Evolutionary conservation across 2,113 vertebrate genomes (phyloP), one percentile per base, ranked within the genome.

Genomic region (Bubo blakistoni): DNA sequence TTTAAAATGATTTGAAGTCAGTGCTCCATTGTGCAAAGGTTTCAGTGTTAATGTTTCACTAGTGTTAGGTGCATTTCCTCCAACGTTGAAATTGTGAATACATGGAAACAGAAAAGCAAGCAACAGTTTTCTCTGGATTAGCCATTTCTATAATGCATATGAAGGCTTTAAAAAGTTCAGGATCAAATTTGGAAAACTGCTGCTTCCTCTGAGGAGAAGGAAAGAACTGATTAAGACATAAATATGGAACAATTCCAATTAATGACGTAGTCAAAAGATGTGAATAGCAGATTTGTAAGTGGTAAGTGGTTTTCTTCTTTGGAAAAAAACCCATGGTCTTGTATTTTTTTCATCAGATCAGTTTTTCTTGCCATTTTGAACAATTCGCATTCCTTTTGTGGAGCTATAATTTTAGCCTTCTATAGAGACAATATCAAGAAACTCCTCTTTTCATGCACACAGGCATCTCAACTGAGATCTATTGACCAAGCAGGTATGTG

Each of bases 21-120:
- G 30, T 26, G 40, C 26, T 93, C 34, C 46, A 67, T 57, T 73
- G 27, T 63, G 44, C 55, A 92, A 70, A 76, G 66, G 67, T 85
- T 94, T 95, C 90, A 82, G 67, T 93, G 79, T 73, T 94, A 79
- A 86, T 57, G 67, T 88, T 71, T 90, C 63, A 81, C 70, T 86
- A 77, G 47, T 38, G 84, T 65, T 70, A 79, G 36, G 24, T 57
- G 25, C 71, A 54, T 74, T 83, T 90, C 67, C 63, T 96, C 81
- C 82, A 76, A 70, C 55, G 61, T 10, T 67, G 71, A 91, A 90
- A 94, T 55, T 83, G 80, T 94, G 70, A 86, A 81, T 59, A 87
- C 55, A 70, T 16, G 54, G 67, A 95, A 95, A 89, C 27, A 87
- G 77, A 85, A 95, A 86, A 81, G 46, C 25, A 95, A 69, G 21